Percentiles rank a stretch among this genome's conserved stretches.
Conservation (phyloP, 1,140 invertebrate genomes). For the Drosophila nannoptera region DNA sequence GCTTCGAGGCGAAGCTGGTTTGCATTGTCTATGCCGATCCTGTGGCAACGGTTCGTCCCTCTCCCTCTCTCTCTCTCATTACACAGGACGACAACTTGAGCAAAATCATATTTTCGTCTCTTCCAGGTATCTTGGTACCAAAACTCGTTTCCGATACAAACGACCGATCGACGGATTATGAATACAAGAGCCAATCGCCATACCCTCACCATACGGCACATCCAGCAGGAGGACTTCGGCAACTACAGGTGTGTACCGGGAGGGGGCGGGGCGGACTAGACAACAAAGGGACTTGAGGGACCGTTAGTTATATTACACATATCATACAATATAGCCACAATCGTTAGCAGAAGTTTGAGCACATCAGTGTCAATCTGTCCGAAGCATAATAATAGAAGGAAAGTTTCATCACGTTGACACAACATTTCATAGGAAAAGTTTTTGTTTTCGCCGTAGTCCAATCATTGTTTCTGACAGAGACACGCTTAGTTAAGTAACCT, state of each 20-base stretch:
- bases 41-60: constrained; percentile 82
- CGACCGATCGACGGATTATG: constrained; percentile 83
- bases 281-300: constrained; percentile 12
- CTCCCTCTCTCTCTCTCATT: constrained; percentile 50
- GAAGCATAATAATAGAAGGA: constrained; percentile 77
- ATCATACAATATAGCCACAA: constrained; percentile 51
- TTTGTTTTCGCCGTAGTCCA: constrained; percentile 47
- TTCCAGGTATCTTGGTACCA: constrained; percentile 83
- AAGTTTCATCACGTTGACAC: constrained; percentile 76
- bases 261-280: constrained; percentile 79
- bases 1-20: constrained; percentile 85
- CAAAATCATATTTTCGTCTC: neutral
- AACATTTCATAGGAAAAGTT: constrained; percentile 74
- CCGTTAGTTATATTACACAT: constrained; percentile 15
- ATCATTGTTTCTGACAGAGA: neutral
- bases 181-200: constrained; percentile 83
- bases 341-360: constrained; percentile 53
- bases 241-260: constrained; percentile 82
- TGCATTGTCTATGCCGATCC: constrained; percentile 88
- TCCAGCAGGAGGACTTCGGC: constrained; percentile 84
- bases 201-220: constrained; percentile 83
- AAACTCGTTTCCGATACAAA: constrained; percentile 84
- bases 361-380: constrained; percentile 79
- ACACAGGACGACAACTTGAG: constrained; percentile 16
- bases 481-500: neutral